A percentile compares a stretch with the other conserved stretches of the same genome.
Conservation (phyloP, 2,113 vertebrate genomes). For the Aix galericulata region DNA sequence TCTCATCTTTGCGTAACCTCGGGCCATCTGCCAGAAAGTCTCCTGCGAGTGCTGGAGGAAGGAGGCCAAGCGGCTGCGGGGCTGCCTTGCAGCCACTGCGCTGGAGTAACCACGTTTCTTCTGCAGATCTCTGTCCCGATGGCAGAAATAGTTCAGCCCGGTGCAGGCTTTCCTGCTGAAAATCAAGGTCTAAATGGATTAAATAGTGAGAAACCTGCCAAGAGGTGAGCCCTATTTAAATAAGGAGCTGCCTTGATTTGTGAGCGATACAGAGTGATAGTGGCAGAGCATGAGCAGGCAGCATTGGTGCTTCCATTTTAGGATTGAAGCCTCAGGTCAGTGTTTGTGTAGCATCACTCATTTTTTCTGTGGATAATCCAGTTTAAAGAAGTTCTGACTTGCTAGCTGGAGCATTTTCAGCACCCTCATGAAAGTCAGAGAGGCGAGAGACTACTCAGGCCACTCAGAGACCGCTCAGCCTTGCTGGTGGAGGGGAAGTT, state of each 20-base stretch:
- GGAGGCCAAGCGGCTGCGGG: background rate
- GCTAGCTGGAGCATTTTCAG: background rate
- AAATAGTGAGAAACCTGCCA: background rate
- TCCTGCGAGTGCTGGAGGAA: background rate
- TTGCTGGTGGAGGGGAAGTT: background rate
- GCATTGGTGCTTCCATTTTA: background rate
- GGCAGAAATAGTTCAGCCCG: background rate
- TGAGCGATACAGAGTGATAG: rapidly evolving
- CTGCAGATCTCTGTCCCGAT: background rate
- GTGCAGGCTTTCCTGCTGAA: background rate
- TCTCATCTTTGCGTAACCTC: background rate
- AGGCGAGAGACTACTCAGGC: background rate
- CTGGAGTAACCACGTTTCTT: too few species aligned
- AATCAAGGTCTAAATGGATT: background rate
- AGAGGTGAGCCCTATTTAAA: too few species aligned
- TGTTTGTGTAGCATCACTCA: rapidly evolving
- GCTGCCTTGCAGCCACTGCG: background rate
- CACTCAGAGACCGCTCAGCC: background rate
- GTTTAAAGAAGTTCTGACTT: rapidly evolving
- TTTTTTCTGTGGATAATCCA: background rate
- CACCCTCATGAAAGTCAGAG: rapidly evolving
- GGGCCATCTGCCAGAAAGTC: background rate
- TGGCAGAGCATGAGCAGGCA: background rate
- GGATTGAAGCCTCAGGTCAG: background rate
- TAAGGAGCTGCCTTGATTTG: background rate